phyloP scores from a whole-genome alignment of 2,113 vertebrate species.

The Onychostruthus taczanowskii region DNA sequence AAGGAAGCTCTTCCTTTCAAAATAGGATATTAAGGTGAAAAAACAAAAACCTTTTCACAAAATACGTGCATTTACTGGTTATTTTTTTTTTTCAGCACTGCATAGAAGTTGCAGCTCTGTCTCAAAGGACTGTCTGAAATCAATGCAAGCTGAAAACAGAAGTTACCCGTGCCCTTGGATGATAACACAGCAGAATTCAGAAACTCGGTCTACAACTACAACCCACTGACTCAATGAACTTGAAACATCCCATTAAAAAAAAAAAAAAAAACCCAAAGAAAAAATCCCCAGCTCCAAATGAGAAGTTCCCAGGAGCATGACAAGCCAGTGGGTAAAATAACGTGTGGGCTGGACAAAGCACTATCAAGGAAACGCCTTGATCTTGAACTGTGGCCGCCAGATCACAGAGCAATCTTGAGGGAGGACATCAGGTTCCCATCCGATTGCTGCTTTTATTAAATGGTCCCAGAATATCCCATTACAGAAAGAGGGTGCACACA shows the following conservation, averaged over 20 bases:
- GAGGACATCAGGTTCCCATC: constrained; percentile 47
- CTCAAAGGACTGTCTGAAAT: neutral
- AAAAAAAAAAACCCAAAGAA: neutral
- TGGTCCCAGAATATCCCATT: constrained; percentile 40
- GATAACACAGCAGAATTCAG: neutral
- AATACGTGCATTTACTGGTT: neutral
- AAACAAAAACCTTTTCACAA: neutral
- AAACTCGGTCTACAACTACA: neutral
- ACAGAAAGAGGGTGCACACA: neutral
- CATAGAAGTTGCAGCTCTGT: neutral
- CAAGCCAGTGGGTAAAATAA: neutral
- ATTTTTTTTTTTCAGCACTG: neutral
- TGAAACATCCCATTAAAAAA: neutral
- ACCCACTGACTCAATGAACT: neutral
- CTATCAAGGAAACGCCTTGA: constrained; percentile 9
- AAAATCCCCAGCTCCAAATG: rapidly evolving
- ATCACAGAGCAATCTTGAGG: constrained; percentile 22
- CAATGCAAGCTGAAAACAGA: rapidly evolving
- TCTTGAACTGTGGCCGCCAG: constrained; percentile 22
- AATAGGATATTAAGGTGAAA: neutral
- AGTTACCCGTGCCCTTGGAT: neutral
- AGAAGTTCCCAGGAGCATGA: neutral
- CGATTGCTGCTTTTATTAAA: neutral
- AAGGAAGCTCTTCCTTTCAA: neutral
- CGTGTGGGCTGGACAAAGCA: neutral